A percentile compares a stretch with the other conserved stretches of the same genome.
These are phyloP conservation scores for Natrix natrix DNA, from an alignment of 2,797 vertebrate species.

Conservation along the genomic window DNA sequence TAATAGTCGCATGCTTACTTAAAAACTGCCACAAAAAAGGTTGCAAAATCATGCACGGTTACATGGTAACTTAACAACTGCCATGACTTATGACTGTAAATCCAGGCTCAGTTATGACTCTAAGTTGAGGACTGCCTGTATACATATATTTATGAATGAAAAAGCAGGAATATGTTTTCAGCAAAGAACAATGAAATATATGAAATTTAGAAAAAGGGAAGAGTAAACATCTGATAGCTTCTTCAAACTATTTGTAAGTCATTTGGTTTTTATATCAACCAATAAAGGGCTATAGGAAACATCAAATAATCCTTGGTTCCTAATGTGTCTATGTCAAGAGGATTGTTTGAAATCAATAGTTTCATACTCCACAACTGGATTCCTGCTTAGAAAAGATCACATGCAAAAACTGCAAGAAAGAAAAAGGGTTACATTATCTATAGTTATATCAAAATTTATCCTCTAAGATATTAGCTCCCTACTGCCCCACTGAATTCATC, in stretches of 20 bases:
- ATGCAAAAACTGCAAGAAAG: not conserved
- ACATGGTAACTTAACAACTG: too few species aligned
- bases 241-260: slow-evolving; percentile 11
- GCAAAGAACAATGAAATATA: slow-evolving; percentile 10
- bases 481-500: not conserved
- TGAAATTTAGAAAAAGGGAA: slow-evolving; percentile 32
- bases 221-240: slow-evolving; percentile 9
- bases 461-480: not conserved
- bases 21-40: too few species aligned
- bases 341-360: slow-evolving; percentile 29
- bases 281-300: slow-evolving; percentile 1
- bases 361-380: not conserved
- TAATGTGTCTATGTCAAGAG: slow-evolving; percentile 10
- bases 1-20: too few species aligned
- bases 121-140: too few species aligned
- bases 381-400: not conserved
- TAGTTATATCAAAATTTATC: not conserved
- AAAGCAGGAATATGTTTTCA: not conserved
- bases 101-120: too few species aligned
- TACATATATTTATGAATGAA: slow-evolving; percentile 27
- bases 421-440: not conserved
- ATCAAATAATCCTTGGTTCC: not conserved
- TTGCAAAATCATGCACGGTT: too few species aligned
- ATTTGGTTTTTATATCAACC: slow-evolving; percentile 16
- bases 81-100: too few species aligned